Evolutionary conservation across 2,888 invertebrate genomes (phyloP), one percentile per base, ranked within the genome.

Genomic region (Amblyteles armatorius): DNA sequence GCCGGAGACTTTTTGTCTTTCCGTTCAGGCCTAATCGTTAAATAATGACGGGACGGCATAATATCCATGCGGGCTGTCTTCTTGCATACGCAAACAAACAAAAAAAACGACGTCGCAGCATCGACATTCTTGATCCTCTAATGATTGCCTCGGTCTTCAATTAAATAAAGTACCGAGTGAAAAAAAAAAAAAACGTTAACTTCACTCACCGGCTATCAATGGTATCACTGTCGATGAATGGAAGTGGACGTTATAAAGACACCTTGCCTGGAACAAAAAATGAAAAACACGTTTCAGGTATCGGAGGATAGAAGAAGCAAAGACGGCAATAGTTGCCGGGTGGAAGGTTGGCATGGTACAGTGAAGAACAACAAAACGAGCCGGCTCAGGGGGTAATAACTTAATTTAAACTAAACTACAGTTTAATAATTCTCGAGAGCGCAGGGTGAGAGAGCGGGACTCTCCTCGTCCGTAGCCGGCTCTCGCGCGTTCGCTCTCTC

Each of bases 351-450:
- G 3, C 40, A 81, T 71, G 19, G 57, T 33, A 33, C 29, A 76
- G 79, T 78, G 82, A 87, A 88, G 89, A 90, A 89, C 89, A 92
- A 91, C 90, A 92, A 92, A 91, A 90, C 90, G 89, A 88, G 88
- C 90, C 88, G 90, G 90, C 92, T 90, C 89, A 44, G 88, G 92
- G 84, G 92, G 93, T 94, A 94, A 94, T 94, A 94, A 94, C 94
- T 94, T 94, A 94, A 94, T 94, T 94, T 94, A 94, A 93, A 94
- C 94, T 94, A 94, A 94, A 94, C 94, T 94, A 94, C 94, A 94
- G 94, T 94, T 94, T 94, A 94, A 94, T 94, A 94, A 94, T 94
- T 94, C 94, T 92, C 90, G 84, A 60, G 90, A 89, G 89, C 91
- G 90, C 89, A 91, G 91, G 89, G 92, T 91, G 91, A 44, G 44